Base-by-base conservation (phyloP, 1,140 invertebrate genomes). In the Globodera rostochiensis region DNA sequence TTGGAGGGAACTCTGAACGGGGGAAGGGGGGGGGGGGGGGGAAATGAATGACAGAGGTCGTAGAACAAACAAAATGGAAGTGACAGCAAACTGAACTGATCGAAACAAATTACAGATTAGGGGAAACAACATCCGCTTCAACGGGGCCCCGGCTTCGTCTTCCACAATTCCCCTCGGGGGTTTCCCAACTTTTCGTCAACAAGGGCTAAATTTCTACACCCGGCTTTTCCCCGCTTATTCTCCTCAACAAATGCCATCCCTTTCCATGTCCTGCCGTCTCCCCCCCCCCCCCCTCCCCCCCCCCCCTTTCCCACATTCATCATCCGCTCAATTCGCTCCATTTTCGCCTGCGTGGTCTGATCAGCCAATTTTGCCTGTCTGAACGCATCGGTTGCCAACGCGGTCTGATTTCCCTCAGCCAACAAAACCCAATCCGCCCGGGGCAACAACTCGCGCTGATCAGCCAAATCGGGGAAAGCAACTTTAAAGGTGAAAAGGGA, bases 251-350 rank as follows among this genome's bases (percentile, higher is more conserved):
- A 36, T 36, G 36, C 36, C 36, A 36, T 36, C 36, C 57, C 57
- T 11, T 64, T 3, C 15, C 57, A 19, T n/a, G 13, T 15, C 57
- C 5, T 64, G 9, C 1, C 19, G 11, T 19, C 6, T 13, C 15
- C 15, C 0, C 11, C 19, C 15, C 57, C 57, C 57, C 57, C 57
- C 57, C 0, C 9, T 0, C 13, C 9, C 57, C 57, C 57, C 5
- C 5, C 19, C 19, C 5, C 50, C 50, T 8, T 0, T 60, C 75
- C 0, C 67, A 77, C 76, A 47, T 78, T 78, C 76, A 78, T 64
- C 76, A 78, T 78, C 49, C 66, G 53, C 49, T 78, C 76, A 47
- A 78, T 78, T 45, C 76, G 46, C 9, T 78, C 76, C 46, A 78
- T n/a, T 21, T 70, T 78, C 49, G 19, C 70, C 70, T 78, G 76